These are phyloP conservation scores for Spodoptera littoralis DNA, from an alignment of 2,888 invertebrate genomes.

Conservation along the genomic window DNA sequence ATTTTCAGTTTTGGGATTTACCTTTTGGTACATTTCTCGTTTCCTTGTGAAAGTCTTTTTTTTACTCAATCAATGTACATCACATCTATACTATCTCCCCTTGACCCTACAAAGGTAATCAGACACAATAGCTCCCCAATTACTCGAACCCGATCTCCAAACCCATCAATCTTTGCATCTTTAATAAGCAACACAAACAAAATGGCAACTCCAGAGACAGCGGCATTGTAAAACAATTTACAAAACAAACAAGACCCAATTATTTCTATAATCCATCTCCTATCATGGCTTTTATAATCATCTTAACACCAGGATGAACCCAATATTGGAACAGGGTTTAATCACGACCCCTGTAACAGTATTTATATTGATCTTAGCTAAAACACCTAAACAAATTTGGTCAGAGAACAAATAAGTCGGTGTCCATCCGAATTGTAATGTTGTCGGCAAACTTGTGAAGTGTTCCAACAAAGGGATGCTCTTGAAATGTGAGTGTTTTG, in stretches of 20 bases:
- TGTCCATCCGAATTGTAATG: constrained; percentile 53
- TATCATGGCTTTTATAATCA: constrained; percentile 38
- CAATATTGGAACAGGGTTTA: constrained; percentile 50
- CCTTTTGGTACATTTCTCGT: too few species aligned
- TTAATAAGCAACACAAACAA: neutral
- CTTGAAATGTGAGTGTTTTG: constrained; percentile 62
- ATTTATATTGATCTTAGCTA: constrained; percentile 53
- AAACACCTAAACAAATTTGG: constrained; percentile 63
- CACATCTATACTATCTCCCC: too few species aligned
- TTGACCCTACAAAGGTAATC: too few species aligned
- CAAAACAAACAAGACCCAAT: constrained; percentile 45
- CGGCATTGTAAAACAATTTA: constrained; percentile 31
- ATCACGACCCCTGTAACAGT: constrained; percentile 48
- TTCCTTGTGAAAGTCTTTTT: too few species aligned
- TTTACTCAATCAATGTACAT: too few species aligned
- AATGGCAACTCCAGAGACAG: neutral
- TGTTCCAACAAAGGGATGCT: constrained; percentile 56
- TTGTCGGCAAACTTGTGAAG: constrained; percentile 54
- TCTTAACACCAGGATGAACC: constrained; percentile 40
- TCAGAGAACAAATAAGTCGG: constrained; percentile 51
- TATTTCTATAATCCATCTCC: constrained; percentile 45
- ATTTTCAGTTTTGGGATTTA: too few species aligned
- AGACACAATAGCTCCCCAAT: too few species aligned
- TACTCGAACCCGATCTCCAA: neutral
- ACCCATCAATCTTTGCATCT: neutral